Percentiles rank a stretch among this genome's conserved stretches.
Evolutionary conservation across 2,888 invertebrate genomes (phyloP).

Genomic region (Heliconius cydno): DNA sequence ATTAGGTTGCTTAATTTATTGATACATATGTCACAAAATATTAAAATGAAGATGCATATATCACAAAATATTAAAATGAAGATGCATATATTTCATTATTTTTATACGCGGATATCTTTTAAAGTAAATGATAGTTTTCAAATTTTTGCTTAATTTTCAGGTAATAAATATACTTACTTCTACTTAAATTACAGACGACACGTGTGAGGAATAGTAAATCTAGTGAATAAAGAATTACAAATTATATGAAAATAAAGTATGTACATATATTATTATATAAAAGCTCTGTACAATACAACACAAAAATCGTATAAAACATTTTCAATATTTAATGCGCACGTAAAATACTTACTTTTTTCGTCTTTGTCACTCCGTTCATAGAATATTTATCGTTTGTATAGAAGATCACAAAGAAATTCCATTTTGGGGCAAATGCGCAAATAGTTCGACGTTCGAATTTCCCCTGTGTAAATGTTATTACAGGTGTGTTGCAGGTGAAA

Average conservation of each 20-base stretch:
- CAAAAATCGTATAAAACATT: conserved; percentile 29
- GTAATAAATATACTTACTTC: too few species aligned
- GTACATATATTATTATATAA: background rate
- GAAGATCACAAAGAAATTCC: conserved; percentile 75
- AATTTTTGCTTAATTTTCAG: background rate
- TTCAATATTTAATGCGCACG: conserved; percentile 63
- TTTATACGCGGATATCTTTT: background rate
- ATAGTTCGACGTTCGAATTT: conserved; percentile 82
- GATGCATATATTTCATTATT: background rate
- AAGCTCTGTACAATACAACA: conserved; percentile 8
- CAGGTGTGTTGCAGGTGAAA: conserved; percentile 73
- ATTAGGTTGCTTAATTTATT: background rate
- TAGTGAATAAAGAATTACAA: background rate
- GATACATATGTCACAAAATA: background rate
- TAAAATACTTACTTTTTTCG: conserved; percentile 60
- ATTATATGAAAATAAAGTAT: background rate
- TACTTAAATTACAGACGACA: too few species aligned
- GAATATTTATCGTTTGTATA: conserved; percentile 76
- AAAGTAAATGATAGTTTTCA: background rate
- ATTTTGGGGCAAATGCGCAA: conserved; percentile 78
- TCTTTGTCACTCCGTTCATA: conserved; percentile 75
- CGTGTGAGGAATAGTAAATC: too few species aligned
- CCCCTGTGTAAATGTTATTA: conserved; percentile 81
- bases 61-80: too few species aligned
- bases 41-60: background rate